Percentiles rank a stretch among this genome's conserved stretches.
Evolutionary conservation across 2,113 vertebrate genomes (phyloP).

Genomic region (Solea senegalensis): DNA sequence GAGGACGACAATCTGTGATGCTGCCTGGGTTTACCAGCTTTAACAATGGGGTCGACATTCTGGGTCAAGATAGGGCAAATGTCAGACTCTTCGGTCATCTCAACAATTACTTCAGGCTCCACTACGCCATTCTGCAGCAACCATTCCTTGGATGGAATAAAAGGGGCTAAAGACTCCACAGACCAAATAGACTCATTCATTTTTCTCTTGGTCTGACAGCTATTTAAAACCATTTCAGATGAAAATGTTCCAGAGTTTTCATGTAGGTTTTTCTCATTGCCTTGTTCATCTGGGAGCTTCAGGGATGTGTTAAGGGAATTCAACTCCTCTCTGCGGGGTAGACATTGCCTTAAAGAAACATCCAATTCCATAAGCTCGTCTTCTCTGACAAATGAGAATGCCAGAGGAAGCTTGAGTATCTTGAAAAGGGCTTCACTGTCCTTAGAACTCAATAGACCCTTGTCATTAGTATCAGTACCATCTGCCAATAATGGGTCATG

Average conservation of each 20-base stretch:
- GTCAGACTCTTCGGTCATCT: constrained; percentile 27
- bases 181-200: constrained; percentile 71
- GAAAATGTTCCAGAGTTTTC: constrained; percentile 1
- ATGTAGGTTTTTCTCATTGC: not conserved
- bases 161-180: constrained; percentile 64
- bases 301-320: not conserved
- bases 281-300: not conserved
- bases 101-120: constrained; percentile 13
- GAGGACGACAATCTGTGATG: constrained; percentile 13
- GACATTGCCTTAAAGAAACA: not conserved
- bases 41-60: not conserved
- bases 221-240: not conserved
- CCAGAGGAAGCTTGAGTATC: constrained; percentile 24
- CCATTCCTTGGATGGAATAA: constrained; percentile 57
- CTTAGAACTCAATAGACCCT: not conserved
- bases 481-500: not conserved
- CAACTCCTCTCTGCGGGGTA: not conserved
- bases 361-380: not conserved
- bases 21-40: not conserved
- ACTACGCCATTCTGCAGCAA: constrained; percentile 37
- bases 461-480: not conserved
- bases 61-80: accelerated
- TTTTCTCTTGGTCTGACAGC: not conserved
- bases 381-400: not conserved
- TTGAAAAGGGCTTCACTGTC: not conserved